Evolutionary conservation across 2,797 vertebrate species (phyloP).

Genomic region (Loriculus beryllinus): DNA sequence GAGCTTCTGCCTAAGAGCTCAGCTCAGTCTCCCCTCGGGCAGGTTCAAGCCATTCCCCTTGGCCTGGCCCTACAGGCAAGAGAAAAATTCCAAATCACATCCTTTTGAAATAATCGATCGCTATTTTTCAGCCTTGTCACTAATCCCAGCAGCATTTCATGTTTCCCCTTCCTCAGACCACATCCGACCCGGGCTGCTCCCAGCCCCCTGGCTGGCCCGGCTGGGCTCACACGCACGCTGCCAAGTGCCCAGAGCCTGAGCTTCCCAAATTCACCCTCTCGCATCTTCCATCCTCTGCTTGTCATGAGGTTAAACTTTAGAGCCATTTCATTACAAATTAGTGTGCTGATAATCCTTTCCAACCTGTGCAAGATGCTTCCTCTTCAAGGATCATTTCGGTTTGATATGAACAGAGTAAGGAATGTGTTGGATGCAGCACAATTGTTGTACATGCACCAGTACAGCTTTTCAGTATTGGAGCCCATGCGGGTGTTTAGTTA

Average conservation of each 20-base stretch:
- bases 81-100: no score
- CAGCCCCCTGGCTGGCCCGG: neutral
- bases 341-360: neutral
- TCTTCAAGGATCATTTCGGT: neutral
- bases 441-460: neutral
- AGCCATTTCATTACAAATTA: rapidly evolving
- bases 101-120: no score
- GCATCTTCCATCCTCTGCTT: neutral
- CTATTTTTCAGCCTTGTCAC: no score
- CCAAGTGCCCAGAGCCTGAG: neutral
- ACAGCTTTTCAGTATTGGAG: neutral
- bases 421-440: neutral
- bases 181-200: neutral
- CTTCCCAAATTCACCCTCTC: neutral
- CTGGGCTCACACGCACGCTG: neutral
- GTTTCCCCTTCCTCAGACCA: neutral
- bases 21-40: neutral
- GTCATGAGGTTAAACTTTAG: neutral
- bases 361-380: neutral
- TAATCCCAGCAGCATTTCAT: neutral
- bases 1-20: neutral
- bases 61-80: no score
- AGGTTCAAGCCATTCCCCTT: neutral
- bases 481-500: neutral
- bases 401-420: neutral